phyloP scores from a whole-genome alignment of 2,113 vertebrate species.

The Epinephelus fuscoguttatus region DNA sequence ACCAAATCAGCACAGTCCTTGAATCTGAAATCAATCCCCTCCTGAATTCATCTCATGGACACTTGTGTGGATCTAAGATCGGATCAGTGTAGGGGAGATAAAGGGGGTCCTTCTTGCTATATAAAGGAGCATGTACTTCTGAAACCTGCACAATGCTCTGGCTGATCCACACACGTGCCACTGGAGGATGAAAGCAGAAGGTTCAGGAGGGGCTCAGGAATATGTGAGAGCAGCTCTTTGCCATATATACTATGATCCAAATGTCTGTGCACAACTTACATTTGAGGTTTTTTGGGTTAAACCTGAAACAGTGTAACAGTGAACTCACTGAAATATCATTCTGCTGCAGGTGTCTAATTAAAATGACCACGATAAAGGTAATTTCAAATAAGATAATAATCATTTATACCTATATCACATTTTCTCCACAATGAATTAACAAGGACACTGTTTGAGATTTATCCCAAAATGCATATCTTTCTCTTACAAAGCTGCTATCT shows the following conservation, averaged over 20 bases:
- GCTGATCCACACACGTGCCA: conserved; percentile 56
- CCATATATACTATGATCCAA: not conserved
- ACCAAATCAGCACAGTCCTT: conserved; percentile 56
- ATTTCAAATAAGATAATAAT: not conserved
- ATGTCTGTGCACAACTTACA: conserved; percentile 5
- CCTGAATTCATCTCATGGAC: conserved; percentile 44
- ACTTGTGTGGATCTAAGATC: conserved; percentile 51
- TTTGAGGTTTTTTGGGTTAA: conserved; percentile 1
- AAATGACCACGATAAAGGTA: not conserved
- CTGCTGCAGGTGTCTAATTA: not conserved
- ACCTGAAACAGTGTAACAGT: conserved; percentile 4
- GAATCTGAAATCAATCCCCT: conserved; percentile 64
- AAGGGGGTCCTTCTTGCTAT: conserved; percentile 46
- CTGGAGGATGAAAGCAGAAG: conserved; percentile 56
- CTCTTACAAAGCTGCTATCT: conserved; percentile 7
- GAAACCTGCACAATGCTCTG: conserved; percentile 58
- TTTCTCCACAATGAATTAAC: not conserved
- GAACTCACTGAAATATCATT: not conserved
- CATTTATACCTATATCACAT: not conserved
- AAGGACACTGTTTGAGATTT: not conserved
- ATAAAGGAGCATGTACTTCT: conserved; percentile 50
- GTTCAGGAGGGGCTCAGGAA: conserved; percentile 15
- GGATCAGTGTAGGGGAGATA: conserved; percentile 59
- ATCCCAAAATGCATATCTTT: not conserved
- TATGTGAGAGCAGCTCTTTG: conserved; percentile 1